Percentiles rank a stretch among this genome's conserved stretches.
Evolutionary conservation across 2,888 invertebrate species (phyloP).

Genomic region (Lagria hirta): DNA sequence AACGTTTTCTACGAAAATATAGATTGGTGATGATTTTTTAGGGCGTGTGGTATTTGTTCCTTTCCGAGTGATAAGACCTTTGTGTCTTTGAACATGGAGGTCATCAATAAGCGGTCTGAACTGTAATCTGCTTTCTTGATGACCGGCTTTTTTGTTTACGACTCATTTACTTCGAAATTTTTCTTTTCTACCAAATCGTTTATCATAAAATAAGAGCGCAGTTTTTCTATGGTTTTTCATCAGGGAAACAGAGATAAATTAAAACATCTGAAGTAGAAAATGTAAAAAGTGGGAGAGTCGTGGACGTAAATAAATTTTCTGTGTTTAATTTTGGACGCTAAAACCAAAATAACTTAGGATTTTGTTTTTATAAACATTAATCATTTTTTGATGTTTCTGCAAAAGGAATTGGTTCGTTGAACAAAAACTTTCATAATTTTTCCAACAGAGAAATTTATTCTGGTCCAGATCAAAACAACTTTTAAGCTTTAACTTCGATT

Average conservation of each 20-base stretch:
- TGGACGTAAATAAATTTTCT: conserved; percentile 15
- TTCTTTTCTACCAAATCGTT: conserved; percentile 43
- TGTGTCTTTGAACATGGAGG: conserved; percentile 53
- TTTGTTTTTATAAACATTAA: conserved; percentile 5
- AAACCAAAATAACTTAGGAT: conserved; percentile 11
- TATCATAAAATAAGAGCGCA: conserved; percentile 42
- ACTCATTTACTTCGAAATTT: conserved; percentile 51
- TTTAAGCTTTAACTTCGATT: too few species aligned
- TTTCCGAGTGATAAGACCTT: conserved; percentile 54
- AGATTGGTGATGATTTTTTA: conserved; percentile 52
- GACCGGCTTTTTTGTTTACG: conserved; percentile 52
- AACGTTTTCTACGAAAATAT: conserved; percentile 47
- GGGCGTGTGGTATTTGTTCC: conserved; percentile 50
- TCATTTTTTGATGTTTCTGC: not conserved
- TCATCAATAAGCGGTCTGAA: conserved; percentile 53
- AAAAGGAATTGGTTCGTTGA: not conserved
- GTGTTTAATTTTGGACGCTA: conserved; percentile 17
- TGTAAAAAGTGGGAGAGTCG: conserved; percentile 28
- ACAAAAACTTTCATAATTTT: too few species aligned
- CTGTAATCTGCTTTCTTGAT: conserved; percentile 52
- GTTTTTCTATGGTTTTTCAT: conserved; percentile 34
- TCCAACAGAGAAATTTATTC: too few species aligned
- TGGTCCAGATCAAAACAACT: too few species aligned
- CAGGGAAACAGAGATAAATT: conserved; percentile 34
- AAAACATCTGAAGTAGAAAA: conserved; percentile 37